Evolutionary conservation across 2,888 invertebrate genomes (phyloP).

Genomic region (Stenodema calcarata): DNA sequence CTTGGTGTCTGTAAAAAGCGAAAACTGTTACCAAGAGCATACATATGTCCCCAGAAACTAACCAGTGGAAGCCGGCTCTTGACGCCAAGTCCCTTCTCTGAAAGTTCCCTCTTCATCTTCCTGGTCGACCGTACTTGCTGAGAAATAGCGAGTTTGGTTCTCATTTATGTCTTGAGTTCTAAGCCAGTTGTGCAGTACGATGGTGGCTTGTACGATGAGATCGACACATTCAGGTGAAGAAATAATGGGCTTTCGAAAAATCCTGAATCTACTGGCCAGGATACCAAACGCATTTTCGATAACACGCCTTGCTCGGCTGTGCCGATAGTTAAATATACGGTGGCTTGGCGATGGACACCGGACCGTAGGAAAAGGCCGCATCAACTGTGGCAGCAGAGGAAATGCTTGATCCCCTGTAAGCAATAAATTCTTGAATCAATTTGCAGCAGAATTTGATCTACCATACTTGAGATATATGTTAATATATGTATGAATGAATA

Average conservation of each 20-base stretch:
- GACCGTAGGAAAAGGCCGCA: conserved; percentile 53
- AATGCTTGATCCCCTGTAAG: conserved; percentile 58
- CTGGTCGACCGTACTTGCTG: background rate
- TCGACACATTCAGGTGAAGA: background rate
- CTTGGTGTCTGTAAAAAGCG: too few species aligned
- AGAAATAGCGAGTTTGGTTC: background rate
- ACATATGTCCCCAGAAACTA: too few species aligned
- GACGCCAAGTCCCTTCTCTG: background rate
- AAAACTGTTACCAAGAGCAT: too few species aligned
- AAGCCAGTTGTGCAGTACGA: background rate
- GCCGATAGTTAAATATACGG: conserved; percentile 51
- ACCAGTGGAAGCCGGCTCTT: background rate
- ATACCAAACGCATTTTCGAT: conserved; percentile 29
- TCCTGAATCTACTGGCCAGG: background rate
- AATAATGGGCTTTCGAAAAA: background rate
- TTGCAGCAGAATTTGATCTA: too few species aligned
- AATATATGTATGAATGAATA: too few species aligned
- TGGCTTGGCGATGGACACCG: conserved; percentile 33
- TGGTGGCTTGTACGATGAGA: background rate
- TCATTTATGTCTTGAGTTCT: background rate
- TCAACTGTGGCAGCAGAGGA: conserved; percentile 53
- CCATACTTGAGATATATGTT: background rate
- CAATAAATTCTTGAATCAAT: too few species aligned
- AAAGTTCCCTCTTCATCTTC: background rate
- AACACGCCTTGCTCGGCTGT: background rate